Base-by-base conservation (phyloP, 2,888 invertebrate species). In the Polydrusus pterygomalis region DNA sequence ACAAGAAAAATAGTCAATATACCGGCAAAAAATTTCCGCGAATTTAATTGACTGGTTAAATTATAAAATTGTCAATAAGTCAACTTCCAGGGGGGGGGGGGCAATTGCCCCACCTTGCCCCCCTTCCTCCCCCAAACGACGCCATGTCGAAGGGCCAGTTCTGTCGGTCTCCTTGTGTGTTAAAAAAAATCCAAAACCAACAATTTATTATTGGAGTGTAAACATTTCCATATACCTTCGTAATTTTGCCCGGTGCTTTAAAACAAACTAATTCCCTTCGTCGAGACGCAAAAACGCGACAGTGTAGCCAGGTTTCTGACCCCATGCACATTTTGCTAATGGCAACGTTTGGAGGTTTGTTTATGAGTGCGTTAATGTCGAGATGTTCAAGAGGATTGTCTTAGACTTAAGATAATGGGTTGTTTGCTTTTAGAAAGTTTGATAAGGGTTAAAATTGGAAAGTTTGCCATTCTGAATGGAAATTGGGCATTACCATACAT, bases 311-410 rank as follows among this genome's bases (percentile, higher is more conserved):
- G 72, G 72, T 76, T 72, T 69, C 62, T 76, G 76, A 72, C 72
- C 73, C 73, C 58, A 47, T 38, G 67, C 51, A 56, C 75, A 75
- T 73, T 65, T 70, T 64, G 73, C 67, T 77, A 77, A 77, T 77
- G 77, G 72, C 68, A 38, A 60, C 73, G 64, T 77, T 77, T 51
- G 64, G 64, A 72, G 77, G 77, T 73, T 77, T 77, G 77, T 77
- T 77, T 77, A 77, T 77, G 73, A 18, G 58, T 77, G 77, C 77
- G 77, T 77, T 77, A 77, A 77, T 77, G 77, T 77, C 73, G 70
- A 65, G 73, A 77, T 69, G 65, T 77, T 77, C 77, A 77, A 73
- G 77, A 70, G 72, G 63, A 77, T 77, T 73, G 77, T 77, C 77
- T 72, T 47, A 65, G 70, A 77, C 77, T 77, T 73, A 73, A 47